Evolutionary conservation across 2,113 vertebrate genomes (phyloP).

Genomic region (Sinocyclocheilus anophthalmus): DNA sequence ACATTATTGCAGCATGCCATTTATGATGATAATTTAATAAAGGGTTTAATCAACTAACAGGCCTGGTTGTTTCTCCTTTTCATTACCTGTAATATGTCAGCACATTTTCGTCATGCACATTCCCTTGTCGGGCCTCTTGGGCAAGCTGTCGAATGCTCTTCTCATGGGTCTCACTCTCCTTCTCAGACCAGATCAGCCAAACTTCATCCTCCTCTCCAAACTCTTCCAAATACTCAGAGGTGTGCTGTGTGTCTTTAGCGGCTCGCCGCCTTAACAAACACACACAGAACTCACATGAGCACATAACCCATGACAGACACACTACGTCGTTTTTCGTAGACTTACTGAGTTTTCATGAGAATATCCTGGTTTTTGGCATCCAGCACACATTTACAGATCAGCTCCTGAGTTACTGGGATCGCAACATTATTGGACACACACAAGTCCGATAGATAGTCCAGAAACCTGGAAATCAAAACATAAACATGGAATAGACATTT

Average conservation of each 20-base stretch:
- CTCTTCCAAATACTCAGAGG: conserved; percentile 87
- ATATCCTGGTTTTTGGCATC: conserved; percentile 96
- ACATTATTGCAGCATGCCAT: too few relatives aligned
- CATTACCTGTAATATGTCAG: conserved; percentile 94
- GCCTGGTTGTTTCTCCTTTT: neutral
- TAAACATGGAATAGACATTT: neutral
- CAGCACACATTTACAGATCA: conserved; percentile 98
- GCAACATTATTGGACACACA: conserved; percentile 97
- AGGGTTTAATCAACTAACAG: too few relatives aligned
- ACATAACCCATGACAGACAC: neutral
- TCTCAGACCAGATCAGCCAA: conserved; percentile 94
- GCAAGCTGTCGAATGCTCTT: conserved; percentile 93
- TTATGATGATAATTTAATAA: too few relatives aligned
- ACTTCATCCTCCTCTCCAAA: conserved; percentile 89
- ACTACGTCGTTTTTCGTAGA: neutral
- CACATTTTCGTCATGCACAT: conserved; percentile 90
- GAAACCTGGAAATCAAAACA: conserved; percentile 78
- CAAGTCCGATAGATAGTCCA: conserved; percentile 96
- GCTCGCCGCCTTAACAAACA: conserved; percentile 79
- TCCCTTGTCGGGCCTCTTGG: conserved; percentile 91
- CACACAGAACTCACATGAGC: neutral
- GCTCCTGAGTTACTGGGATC: conserved; percentile 96
- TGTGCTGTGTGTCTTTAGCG: conserved; percentile 82
- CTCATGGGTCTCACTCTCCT: conserved; percentile 85
- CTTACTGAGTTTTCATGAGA: conserved; percentile 97